Base-by-base conservation (phyloP, 2,888 invertebrate genomes). In the Drosophila putrida region DNA sequence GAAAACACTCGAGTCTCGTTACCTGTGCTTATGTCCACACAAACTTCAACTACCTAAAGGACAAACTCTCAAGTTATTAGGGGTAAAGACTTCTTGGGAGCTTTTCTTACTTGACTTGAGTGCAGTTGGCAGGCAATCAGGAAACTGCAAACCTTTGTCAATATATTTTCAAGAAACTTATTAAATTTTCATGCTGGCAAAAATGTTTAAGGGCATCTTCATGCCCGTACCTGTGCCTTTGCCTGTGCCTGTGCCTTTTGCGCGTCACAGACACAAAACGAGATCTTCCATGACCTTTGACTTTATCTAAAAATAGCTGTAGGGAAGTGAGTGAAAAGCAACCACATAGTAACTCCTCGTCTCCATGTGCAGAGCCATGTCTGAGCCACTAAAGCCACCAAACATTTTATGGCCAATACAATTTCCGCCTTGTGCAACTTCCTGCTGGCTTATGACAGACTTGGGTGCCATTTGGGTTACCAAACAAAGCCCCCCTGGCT, bases 331-430 rank as follows among this genome's bases (percentile, higher is more conserved):
- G 36, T 3, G 20, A 2, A 2, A 20, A 20, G 15, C 13, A 43
- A 46, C 8, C 28, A 36, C 27, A 54, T 9, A 20, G 41, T 25
- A 51, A 70, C 71, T 71, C 38, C 46, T 38, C 64, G 39, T 36
- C 10, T 46, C 36, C 44, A 47, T 58, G 47, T 54, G 35, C 44
- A 35, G 1, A 58, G 11, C 8, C 31, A 4, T 39, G 55, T 55
- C 50, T 54, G 41, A 57, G 36, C 49, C 44, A 9, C 36, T 38
- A 36, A 43, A 53, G 65, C 65, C 59, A 63, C 55, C 76, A 79
- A 75, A 62, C 78, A 80, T 66, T 80, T 79, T 75, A 79, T 69
- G 65, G 69, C 62, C 72, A 78, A 78, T 58, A 80, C 69, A 81
- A 81, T 81, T 75, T 78, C 71, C 78, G 81, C 55, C 64, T 49